Percentiles rank a stretch among this genome's conserved stretches.
phyloP scores from a whole-genome alignment of 2,888 invertebrate genomes.

The Alitta virens region DNA sequence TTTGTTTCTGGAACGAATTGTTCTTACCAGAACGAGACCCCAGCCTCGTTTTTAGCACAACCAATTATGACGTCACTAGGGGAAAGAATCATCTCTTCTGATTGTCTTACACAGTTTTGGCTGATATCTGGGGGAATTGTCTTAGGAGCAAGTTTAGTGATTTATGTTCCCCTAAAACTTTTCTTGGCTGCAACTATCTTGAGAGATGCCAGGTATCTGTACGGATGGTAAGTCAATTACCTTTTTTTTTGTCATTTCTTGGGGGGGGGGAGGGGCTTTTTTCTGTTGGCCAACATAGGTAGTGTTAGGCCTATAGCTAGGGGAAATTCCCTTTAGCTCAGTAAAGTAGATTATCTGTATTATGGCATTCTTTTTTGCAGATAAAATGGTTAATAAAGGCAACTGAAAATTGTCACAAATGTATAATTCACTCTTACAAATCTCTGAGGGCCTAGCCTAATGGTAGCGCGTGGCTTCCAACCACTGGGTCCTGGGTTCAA shows the following conservation, averaged over 20 bases:
- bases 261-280: too few relatives aligned
- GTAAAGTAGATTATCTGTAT: too few relatives aligned
- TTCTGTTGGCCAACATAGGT: too few relatives aligned
- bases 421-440: too few relatives aligned
- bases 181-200: neutral
- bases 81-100: neutral
- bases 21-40: neutral
- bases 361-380: too few relatives aligned
- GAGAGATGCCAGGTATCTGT: neutral
- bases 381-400: too few relatives aligned
- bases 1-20: conserved; percentile 1
- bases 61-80: neutral
- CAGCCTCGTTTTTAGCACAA: neutral
- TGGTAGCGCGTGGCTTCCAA: too few relatives aligned
- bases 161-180: conserved; percentile 24
- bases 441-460: too few relatives aligned
- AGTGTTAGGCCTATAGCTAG: too few relatives aligned
- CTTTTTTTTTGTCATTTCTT: neutral
- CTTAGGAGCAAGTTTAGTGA: conserved; percentile 11
- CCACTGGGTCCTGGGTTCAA: too few relatives aligned
- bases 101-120: conserved; percentile 22
- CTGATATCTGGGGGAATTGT: conserved; percentile 14
- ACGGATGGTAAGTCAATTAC: conserved; percentile 6
- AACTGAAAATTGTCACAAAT: too few relatives aligned
- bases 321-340: too few relatives aligned